phyloP scores from a whole-genome alignment of 2,797 vertebrate species.

The Sebastes baramenuke region DNA sequence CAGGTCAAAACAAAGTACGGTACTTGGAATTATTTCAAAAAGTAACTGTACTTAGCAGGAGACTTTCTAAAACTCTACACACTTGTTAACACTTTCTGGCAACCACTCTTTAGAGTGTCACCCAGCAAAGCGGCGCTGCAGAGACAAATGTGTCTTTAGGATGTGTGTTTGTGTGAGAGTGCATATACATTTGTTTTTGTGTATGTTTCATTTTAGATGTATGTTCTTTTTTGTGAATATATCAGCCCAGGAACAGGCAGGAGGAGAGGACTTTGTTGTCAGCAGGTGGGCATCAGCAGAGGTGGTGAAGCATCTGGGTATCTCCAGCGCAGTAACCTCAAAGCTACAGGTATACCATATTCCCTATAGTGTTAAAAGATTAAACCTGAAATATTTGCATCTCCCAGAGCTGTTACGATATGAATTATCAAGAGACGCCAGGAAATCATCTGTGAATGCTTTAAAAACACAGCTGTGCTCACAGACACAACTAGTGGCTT shows the following conservation, averaged over 20 bases:
- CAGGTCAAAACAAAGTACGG: background rate
- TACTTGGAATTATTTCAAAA: background rate
- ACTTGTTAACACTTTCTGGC: conserved; percentile 6
- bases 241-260: conserved; percentile 48
- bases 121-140: background rate
- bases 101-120: background rate
- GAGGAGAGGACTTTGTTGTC: conserved; percentile 25
- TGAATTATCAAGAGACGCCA: background rate
- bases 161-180: conserved; percentile 17
- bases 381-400: conserved; percentile 1
- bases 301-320: conserved; percentile 51
- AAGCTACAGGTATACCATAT: conserved; percentile 69
- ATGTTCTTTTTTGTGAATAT: background rate
- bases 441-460: background rate
- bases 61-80: conserved; percentile 2
- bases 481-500: conserved; percentile 1
- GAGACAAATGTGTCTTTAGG: conserved; percentile 4
- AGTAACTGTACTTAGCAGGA: background rate
- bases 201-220: conserved; percentile 31
- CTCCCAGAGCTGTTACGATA: background rate
- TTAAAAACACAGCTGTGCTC: background rate
- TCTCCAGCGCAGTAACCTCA: conserved; percentile 47
- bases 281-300: conserved; percentile 21
- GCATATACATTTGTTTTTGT: conserved; percentile 20
- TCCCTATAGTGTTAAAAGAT: background rate